Base-by-base conservation (phyloP, 2,797 vertebrate genomes). In the Eremophila alpestris region DNA sequence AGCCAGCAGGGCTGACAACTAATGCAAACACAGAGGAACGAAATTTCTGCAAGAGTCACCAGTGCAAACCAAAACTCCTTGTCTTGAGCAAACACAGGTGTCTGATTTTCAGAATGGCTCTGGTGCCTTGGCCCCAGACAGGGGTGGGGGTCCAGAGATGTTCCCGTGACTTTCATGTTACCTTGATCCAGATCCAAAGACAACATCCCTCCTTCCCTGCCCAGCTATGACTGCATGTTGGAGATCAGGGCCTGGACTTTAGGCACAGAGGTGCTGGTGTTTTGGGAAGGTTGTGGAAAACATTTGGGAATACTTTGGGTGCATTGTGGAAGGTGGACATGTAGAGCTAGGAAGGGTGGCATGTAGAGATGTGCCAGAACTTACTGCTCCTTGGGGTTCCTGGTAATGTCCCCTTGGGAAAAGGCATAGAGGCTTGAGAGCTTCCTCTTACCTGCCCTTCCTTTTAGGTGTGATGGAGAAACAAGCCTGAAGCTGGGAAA, bases 191-290 rank as follows among this genome's bases (percentile, higher is more conserved):
- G 24, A 14, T 30, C 20, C 36, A 41, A 59, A 77, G 40, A 40
- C 0, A 7, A 59, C 4, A 36, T 29, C 21, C 7, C 11, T 79
- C 7, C 29, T 69, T 54, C 24, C 8, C 15, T 20, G 15, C 5
- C 30, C 4, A 3, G 55, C 30, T 59, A 34, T 2, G 5, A 43
- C n/a, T 5, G 1, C 1, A 0, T 18, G 22, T 36, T 9, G 12
- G 40, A 76, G 21, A 24, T 16, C 1, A 4, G 15, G 26, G 11
- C 7, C 32, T 69, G 29, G 21, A 46, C 30, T 45, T 79, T 0
- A 54, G 30, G n/a, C 54, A 56, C 3, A 16, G 65, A 78, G 14
- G 19, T 17, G 7, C 17, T 70, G 38, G 6, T 1, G 1, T 26
- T 88, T 51, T 48, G 43, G 56, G 59, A 65, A 21, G 5, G 22